A percentile compares a stretch with the other conserved stretches of the same genome.
Evolutionary conservation across 2,113 vertebrate genomes (phyloP).

Genomic region (Trichomycterus rosablanca): DNA sequence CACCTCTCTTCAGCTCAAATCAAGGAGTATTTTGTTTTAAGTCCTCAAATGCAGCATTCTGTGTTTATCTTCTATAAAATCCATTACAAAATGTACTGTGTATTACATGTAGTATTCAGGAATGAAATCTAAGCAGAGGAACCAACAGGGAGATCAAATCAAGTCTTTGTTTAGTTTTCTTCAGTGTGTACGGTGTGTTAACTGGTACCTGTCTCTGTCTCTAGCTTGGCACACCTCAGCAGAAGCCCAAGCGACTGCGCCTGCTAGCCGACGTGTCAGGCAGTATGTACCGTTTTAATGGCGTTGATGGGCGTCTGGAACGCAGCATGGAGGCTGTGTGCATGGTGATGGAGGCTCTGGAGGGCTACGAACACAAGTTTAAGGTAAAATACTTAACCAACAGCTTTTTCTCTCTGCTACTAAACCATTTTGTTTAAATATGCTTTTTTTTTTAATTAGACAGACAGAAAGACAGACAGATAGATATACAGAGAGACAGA

Average conservation of each 20-base stretch:
- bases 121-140: slow-evolving; percentile 10
- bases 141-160: too few relatives aligned
- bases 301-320: slow-evolving; percentile 85
- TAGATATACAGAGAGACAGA: too few relatives aligned
- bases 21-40: too few relatives aligned
- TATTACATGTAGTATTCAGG: background rate
- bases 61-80: too few relatives aligned
- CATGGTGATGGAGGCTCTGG: slow-evolving; percentile 96
- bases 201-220: slow-evolving; percentile 15
- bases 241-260: slow-evolving; percentile 88
- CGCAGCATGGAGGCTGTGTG: slow-evolving; percentile 95
- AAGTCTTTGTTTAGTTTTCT: background rate
- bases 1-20: too few relatives aligned
- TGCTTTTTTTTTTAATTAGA: too few relatives aligned
- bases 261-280: slow-evolving; percentile 88
- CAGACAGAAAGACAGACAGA: too few relatives aligned
- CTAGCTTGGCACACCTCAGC: slow-evolving; percentile 84
- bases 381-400: slow-evolving; percentile 73
- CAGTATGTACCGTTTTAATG: slow-evolving; percentile 97
- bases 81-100: slow-evolving; percentile 8
- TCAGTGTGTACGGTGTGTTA: background rate
- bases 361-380: slow-evolving; percentile 92
- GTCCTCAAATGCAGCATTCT: too few relatives aligned
- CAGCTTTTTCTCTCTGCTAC: background rate
- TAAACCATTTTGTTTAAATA: background rate